phyloP scores from a whole-genome alignment of 2,113 vertebrate species.

The Ascaphus truei region DNA sequence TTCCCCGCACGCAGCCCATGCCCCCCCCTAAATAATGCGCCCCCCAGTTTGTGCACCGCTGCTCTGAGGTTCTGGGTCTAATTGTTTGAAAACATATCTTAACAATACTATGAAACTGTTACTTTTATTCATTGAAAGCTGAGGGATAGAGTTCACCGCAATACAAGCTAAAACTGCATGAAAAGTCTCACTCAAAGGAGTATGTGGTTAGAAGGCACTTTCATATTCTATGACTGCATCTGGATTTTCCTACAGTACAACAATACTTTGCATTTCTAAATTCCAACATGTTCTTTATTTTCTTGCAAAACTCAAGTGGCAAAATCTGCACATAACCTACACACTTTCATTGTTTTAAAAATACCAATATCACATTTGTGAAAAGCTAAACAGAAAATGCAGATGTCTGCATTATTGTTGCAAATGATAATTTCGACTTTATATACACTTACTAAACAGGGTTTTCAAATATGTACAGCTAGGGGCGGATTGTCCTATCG shows the following conservation, averaged over 20 bases:
- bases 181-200: background rate
- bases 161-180: conserved; percentile 4
- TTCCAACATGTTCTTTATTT: background rate
- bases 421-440: no score
- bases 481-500: no score
- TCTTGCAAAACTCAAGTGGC: background rate
- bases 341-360: background rate
- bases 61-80: no score
- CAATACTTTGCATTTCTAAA: background rate
- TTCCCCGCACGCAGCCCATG: no score
- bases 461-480: no score
- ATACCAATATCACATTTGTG: no score
- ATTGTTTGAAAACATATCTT: conserved; percentile 10
- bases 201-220: conserved; percentile 4
- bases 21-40: no score
- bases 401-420: no score
- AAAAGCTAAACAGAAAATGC: no score
- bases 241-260: background rate
- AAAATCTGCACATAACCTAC: background rate
- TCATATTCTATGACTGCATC: background rate
- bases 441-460: no score
- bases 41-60: no score
- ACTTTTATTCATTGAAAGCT: background rate
- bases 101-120: background rate
- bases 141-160: conserved; percentile 10